A percentile compares a stretch with the other conserved stretches of the same genome.
phyloP scores from a whole-genome alignment of 2,888 invertebrate species.

The Drosophila tanythrix region DNA sequence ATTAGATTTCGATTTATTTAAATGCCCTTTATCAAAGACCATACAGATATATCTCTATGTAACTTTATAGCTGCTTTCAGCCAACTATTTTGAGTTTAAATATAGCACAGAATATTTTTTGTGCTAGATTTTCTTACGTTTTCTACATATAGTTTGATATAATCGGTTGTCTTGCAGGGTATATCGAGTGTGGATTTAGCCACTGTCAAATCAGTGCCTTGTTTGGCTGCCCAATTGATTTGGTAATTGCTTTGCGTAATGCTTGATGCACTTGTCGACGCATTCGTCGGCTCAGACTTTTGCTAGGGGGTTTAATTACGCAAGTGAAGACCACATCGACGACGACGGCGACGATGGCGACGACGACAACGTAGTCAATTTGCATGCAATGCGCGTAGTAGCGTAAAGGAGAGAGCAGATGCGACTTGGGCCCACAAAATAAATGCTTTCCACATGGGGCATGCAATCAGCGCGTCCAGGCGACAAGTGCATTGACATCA shows the following conservation, averaged over 20 bases:
- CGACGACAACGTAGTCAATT: slow-evolving; percentile 38
- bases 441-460: slow-evolving; percentile 60
- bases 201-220: slow-evolving; percentile 11
- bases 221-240: slow-evolving; percentile 55
- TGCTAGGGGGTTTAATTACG: slow-evolving; percentile 58
- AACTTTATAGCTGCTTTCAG: neutral
- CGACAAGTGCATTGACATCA: slow-evolving; percentile 71
- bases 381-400: slow-evolving; percentile 63
- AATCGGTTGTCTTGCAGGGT: slow-evolving; percentile 25
- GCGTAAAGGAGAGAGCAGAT: slow-evolving; percentile 17
- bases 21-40: neutral
- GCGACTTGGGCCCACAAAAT: slow-evolving; percentile 32
- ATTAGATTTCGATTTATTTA: neutral
- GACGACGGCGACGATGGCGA: slow-evolving; percentile 17
- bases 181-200: slow-evolving; percentile 9
- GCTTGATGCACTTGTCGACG: slow-evolving; percentile 50
- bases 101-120: neutral
- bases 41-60: too few relatives aligned
- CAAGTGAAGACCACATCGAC: slow-evolving; percentile 44
- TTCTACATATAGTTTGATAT: neutral
- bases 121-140: neutral
- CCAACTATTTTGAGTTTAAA: neutral
- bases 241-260: slow-evolving; percentile 64
- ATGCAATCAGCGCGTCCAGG: slow-evolving; percentile 38
- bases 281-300: slow-evolving; percentile 32